A percentile compares a stretch with the other conserved stretches of the same genome.
Evolutionary conservation across 2,797 vertebrate genomes (phyloP).

Genomic region (Anabacerthia variegaticeps): DNA sequence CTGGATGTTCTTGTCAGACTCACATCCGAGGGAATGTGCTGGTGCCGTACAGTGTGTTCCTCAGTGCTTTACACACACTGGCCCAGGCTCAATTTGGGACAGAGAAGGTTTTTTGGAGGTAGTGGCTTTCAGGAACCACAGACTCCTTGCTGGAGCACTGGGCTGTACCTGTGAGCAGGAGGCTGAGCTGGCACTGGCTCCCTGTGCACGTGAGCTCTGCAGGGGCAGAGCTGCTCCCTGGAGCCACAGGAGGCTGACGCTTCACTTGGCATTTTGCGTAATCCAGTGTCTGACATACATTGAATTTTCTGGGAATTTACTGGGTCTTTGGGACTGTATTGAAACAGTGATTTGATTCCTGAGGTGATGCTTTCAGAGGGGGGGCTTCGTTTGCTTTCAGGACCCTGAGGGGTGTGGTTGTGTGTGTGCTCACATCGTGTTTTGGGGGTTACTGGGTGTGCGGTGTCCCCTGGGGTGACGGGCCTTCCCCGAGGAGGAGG

Average conservation of each 20-base stretch:
- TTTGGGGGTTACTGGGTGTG: neutral
- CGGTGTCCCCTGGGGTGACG: neutral
- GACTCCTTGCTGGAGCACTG: neutral
- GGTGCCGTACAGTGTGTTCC: neutral
- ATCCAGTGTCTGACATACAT: neutral
- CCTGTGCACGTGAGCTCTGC: neutral
- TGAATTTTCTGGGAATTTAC: neutral
- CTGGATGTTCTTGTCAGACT: neutral
- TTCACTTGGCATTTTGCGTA: rapidly evolving
- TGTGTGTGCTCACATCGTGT: neutral
- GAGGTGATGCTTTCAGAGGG: neutral
- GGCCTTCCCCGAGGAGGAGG: neutral
- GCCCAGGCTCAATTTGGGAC: neutral
- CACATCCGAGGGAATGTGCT: neutral
- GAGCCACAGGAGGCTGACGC: neutral
- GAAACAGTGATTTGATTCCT: neutral
- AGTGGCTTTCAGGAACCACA: neutral
- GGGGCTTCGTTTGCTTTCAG: neutral
- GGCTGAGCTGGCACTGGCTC: neutral
- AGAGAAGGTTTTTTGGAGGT: neutral
- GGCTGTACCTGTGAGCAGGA: rapidly evolving
- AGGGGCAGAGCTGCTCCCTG: neutral
- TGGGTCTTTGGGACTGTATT: neutral
- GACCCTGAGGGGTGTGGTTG: neutral
- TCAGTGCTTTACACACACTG: neutral